Percentiles rank a stretch among this genome's conserved stretches.
Evolutionary conservation across 2,113 vertebrate species (phyloP).

Genomic region (Recurvirostra avosetta): DNA sequence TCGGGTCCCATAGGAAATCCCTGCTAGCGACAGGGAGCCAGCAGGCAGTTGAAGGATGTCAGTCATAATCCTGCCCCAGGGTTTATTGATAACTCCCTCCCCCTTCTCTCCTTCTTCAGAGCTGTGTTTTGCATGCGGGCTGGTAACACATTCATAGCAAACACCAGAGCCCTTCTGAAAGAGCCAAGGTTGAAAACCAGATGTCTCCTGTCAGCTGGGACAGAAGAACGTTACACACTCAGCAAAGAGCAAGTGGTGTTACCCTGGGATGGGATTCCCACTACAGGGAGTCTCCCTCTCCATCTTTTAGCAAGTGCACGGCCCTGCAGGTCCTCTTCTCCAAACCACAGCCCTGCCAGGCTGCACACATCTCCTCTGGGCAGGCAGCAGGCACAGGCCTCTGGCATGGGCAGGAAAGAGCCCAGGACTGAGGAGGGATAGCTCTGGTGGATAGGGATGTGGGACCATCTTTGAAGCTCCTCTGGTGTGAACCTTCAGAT

Average conservation of each 20-base stretch:
- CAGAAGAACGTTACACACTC: background rate
- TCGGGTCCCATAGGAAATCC: background rate
- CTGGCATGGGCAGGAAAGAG: background rate
- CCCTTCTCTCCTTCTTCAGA: background rate
- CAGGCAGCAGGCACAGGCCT: background rate
- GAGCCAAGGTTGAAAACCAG: background rate
- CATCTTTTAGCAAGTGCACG: background rate
- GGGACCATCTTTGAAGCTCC: background rate
- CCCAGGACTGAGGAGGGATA: background rate
- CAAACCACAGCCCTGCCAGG: background rate
- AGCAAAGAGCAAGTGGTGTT: background rate
- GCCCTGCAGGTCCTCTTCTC: background rate
- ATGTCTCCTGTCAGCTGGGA: background rate
- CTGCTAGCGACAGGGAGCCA: background rate
- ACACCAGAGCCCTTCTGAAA: background rate
- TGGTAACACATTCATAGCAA: background rate
- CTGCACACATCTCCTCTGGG: background rate
- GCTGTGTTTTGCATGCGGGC: background rate
- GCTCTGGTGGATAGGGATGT: background rate
- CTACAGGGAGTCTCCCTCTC: background rate
- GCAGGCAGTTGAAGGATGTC: background rate
- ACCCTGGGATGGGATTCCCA: background rate
- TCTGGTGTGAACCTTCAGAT: background rate
- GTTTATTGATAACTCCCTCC: background rate
- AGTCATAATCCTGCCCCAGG: background rate